These are phyloP conservation scores for Centropristis striata DNA, from an alignment of 2,113 vertebrate species.

Conservation along the genomic window DNA sequence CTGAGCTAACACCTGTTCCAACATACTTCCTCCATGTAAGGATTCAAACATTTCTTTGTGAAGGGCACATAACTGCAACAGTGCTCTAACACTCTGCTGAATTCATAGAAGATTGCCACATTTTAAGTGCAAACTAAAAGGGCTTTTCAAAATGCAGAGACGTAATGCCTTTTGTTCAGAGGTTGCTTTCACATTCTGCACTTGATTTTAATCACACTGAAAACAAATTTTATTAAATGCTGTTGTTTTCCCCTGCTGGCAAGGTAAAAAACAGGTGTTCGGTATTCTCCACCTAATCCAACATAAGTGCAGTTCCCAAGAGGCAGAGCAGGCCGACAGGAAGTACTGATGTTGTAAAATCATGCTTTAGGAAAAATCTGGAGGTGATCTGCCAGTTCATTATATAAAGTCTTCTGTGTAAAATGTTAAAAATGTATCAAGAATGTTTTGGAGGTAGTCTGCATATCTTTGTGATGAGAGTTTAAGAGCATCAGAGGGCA, in stretches of 20 bases:
- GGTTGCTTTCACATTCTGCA: slow-evolving; percentile 13
- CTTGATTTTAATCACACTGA: slow-evolving; percentile 21
- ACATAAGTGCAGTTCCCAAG: background rate
- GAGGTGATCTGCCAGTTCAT: background rate
- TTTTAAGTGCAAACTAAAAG: slow-evolving; percentile 48
- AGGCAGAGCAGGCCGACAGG: background rate
- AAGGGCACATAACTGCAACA: background rate
- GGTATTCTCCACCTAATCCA: slow-evolving; percentile 21
- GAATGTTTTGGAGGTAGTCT: background rate
- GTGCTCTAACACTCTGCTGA: background rate
- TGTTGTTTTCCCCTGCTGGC: background rate
- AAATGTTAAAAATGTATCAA: background rate
- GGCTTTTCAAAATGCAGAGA: slow-evolving; percentile 26
- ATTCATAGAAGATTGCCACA: background rate
- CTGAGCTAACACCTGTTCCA: background rate
- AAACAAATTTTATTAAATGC: slow-evolving; percentile 7
- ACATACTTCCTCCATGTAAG: background rate
- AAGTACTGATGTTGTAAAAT: background rate
- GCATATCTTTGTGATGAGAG: background rate
- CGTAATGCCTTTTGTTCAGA: slow-evolving; percentile 9
- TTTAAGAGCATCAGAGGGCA: background rate
- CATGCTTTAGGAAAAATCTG: background rate
- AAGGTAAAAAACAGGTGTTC: slow-evolving; percentile 5
- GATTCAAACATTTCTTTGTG: too few relatives aligned
- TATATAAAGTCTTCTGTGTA: slow-evolving; percentile 4